Conservation (phyloP, 2,888 invertebrate genomes). For the Pomacea canaliculata region DNA sequence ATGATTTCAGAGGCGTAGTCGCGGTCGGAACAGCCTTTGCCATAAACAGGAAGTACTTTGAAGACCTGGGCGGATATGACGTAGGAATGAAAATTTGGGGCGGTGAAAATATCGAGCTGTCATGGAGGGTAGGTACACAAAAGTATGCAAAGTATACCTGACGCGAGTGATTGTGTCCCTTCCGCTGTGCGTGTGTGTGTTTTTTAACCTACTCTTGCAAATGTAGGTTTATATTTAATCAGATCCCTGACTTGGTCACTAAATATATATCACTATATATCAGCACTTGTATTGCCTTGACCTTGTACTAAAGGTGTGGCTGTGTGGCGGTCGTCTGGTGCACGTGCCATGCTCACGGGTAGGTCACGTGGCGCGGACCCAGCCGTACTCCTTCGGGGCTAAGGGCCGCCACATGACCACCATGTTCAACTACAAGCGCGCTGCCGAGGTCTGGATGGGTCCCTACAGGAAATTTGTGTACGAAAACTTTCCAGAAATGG, state of each 20-base stretch:
- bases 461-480: slow-evolving; percentile 49
- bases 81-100: slow-evolving; percentile 59
- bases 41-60: slow-evolving; percentile 50
- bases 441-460: slow-evolving; percentile 56
- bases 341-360: slow-evolving; percentile 62
- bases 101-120: slow-evolving; percentile 59
- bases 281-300: no score
- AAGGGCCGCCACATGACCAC: slow-evolving; percentile 49
- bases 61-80: slow-evolving; percentile 57
- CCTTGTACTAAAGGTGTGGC: slow-evolving; percentile 48
- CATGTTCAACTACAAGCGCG: slow-evolving; percentile 59
- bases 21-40: slow-evolving; percentile 62
- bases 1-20: slow-evolving; percentile 46
- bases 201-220: no score
- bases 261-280: no score
- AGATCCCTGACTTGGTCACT: no score
- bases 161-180: not conserved
- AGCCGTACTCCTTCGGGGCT: slow-evolving; percentile 59
- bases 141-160: not conserved
- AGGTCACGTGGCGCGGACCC: slow-evolving; percentile 60
- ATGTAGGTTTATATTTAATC: no score
- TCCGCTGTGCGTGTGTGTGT: no score
- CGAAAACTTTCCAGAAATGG: slow-evolving; percentile 52
- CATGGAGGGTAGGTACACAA: slow-evolving; percentile 51
- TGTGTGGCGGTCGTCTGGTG: slow-evolving; percentile 61